Evolutionary conservation across 2,888 invertebrate species (phyloP).

Genomic region (Trachelus troglodyta): DNA sequence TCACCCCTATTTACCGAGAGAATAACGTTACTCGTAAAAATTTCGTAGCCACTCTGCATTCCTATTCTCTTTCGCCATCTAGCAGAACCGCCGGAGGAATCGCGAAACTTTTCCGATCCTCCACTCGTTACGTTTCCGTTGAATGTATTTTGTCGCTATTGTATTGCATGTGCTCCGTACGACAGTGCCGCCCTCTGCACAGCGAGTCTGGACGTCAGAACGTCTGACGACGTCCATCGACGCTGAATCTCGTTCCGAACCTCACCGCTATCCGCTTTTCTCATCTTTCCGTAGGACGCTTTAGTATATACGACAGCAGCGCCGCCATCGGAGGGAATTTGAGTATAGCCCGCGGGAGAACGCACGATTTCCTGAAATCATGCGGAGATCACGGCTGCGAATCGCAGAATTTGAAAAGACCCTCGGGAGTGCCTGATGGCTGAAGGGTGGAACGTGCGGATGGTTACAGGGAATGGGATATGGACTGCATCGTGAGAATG

Average conservation of each 20-base stretch:
- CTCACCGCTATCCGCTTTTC: not conserved
- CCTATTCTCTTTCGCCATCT: not conserved
- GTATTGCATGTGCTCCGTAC: not conserved
- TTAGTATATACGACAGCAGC: not conserved
- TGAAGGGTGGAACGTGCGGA: not conserved
- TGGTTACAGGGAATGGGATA: not conserved
- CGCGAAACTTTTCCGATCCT: not conserved
- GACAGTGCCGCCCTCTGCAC: not conserved
- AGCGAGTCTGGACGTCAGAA: not conserved
- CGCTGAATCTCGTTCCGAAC: not conserved
- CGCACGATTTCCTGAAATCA: constrained; percentile 4
- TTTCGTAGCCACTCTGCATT: not conserved
- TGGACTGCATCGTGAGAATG: not conserved
- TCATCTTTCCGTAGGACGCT: not conserved
- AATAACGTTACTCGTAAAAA: not conserved
- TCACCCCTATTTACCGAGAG: not conserved
- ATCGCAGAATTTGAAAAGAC: constrained; percentile 24
- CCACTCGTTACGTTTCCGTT: not conserved
- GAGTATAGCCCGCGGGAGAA: constrained; percentile 4
- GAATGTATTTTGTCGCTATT: not conserved
- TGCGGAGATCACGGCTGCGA: constrained; percentile 3
- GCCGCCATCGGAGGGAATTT: not conserved
- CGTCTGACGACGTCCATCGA: not conserved
- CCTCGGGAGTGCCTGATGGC: constrained; percentile 16
- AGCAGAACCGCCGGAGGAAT: not conserved